These are phyloP conservation scores for Platycheirus albimanus DNA, from an alignment of 2,888 invertebrate species.

Conservation along the genomic window DNA sequence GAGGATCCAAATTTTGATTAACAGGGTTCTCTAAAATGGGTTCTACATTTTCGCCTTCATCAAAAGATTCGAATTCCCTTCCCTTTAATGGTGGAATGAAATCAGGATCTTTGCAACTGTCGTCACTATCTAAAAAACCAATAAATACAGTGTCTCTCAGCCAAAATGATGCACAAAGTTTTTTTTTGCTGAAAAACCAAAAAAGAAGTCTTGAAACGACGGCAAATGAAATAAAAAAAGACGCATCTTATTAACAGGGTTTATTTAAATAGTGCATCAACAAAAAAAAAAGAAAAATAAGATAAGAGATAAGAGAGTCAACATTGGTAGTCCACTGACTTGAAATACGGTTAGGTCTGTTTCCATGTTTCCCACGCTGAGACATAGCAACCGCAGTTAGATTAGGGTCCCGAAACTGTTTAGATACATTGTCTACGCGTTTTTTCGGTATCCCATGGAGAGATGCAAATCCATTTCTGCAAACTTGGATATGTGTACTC, in stretches of 20 bases:
- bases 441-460: slow-evolving; percentile 6
- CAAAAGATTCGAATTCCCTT: neutral
- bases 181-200: too few relatives aligned
- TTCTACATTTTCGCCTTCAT: neutral
- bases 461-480: neutral
- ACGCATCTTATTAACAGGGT: too few relatives aligned
- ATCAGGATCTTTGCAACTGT: neutral
- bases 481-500: neutral
- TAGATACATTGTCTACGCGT: slow-evolving; percentile 5
- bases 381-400: neutral
- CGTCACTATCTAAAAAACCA: slow-evolving; percentile 1
- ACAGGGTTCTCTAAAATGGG: neutral
- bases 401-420: slow-evolving; percentile 11
- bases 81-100: slow-evolving; percentile 1
- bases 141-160: too few relatives aligned
- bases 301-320: too few relatives aligned
- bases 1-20: neutral
- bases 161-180: too few relatives aligned
- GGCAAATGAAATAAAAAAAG: too few relatives aligned
- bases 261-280: too few relatives aligned
- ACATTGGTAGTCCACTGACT: slow-evolving; percentile 19
- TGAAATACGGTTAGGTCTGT: slow-evolving; percentile 21
- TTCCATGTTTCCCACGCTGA: slow-evolving; percentile 7
- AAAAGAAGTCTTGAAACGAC: too few relatives aligned
- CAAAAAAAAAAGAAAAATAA: too few relatives aligned